Evolutionary conservation across 2,113 vertebrate species (phyloP).

Genomic region (Alexandromys fortis): DNA sequence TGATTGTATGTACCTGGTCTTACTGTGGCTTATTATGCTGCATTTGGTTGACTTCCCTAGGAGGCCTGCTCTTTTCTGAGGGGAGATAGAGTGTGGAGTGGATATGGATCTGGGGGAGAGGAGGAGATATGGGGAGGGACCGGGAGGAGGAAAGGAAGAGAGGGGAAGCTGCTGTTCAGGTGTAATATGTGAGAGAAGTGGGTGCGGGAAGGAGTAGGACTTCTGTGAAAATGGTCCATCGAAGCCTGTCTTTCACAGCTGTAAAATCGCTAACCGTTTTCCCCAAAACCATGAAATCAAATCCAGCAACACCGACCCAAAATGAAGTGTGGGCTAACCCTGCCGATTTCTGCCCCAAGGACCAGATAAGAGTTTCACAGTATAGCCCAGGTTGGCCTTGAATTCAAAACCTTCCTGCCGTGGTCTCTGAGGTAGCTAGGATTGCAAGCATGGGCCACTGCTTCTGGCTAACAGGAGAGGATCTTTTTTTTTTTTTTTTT

Average conservation of each 20-base stretch:
- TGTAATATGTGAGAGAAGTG: not conserved
- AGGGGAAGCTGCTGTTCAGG: not conserved
- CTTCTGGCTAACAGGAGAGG: not conserved
- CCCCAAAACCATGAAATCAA: conserved; percentile 44
- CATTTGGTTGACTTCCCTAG: not conserved
- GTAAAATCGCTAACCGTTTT: not conserved
- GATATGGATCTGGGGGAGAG: not conserved
- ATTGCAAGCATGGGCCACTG: not conserved
- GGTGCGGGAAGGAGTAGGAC: rapidly evolving
- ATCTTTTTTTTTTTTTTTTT: too few species aligned
- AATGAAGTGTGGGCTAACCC: not conserved
- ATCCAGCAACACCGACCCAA: not conserved
- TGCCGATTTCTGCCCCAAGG: conserved; percentile 7
- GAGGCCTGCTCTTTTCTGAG: not conserved
- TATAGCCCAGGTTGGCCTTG: not conserved
- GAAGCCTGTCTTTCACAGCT: conserved; percentile 35
- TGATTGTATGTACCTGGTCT: not conserved
- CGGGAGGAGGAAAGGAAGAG: rapidly evolving
- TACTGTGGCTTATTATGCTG: not conserved
- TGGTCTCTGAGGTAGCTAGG: not conserved
- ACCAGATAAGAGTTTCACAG: not conserved
- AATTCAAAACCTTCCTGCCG: not conserved
- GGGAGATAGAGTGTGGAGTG: not conserved
- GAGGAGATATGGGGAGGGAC: not conserved
- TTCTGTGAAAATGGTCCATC: not conserved